These are phyloP conservation scores for Pyrrhia umbra DNA, from an alignment of 2,888 invertebrate genomes.

Conservation along the genomic window DNA sequence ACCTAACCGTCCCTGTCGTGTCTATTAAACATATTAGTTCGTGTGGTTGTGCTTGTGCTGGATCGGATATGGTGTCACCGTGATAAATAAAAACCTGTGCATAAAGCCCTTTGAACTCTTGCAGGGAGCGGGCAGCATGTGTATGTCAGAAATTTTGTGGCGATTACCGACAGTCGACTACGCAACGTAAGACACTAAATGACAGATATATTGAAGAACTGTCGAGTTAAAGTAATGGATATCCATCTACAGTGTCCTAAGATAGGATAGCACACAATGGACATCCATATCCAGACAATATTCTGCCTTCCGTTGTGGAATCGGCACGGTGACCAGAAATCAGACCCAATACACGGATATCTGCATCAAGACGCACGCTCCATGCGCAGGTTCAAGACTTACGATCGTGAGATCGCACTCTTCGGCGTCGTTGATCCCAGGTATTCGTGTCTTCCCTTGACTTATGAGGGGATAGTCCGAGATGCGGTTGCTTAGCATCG, in stretches of 20 bases:
- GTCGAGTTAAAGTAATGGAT: constrained; percentile 10
- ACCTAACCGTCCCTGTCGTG: constrained; percentile 72
- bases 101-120: constrained; percentile 82
- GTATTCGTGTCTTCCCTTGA: constrained; percentile 98
- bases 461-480: constrained; percentile 97
- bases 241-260: constrained; percentile 4
- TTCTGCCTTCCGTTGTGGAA: constrained; percentile 40
- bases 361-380: constrained; percentile 85
- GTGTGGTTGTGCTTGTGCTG: constrained; percentile 81
- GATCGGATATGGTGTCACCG: constrained; percentile 67
- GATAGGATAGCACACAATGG: constrained; percentile 1
- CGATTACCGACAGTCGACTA: constrained; percentile 51
- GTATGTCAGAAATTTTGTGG: constrained; percentile 83
- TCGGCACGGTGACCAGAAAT: constrained; percentile 40
- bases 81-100: constrained; percentile 80
- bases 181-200: constrained; percentile 35
- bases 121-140: constrained; percentile 86
- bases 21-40: constrained; percentile 75
- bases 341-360: constrained; percentile 75
- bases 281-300: constrained; percentile 14
- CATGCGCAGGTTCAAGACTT: constrained; percentile 91
- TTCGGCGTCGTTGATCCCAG: constrained; percentile 97
- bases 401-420: constrained; percentile 97
- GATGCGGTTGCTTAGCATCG: constrained; percentile 95
- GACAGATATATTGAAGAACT: not conserved